A percentile compares a stretch with the other conserved stretches of the same genome.
Evolutionary conservation across 1,140 invertebrate species (phyloP).

Genomic region (Drosophila oshimai): DNA sequence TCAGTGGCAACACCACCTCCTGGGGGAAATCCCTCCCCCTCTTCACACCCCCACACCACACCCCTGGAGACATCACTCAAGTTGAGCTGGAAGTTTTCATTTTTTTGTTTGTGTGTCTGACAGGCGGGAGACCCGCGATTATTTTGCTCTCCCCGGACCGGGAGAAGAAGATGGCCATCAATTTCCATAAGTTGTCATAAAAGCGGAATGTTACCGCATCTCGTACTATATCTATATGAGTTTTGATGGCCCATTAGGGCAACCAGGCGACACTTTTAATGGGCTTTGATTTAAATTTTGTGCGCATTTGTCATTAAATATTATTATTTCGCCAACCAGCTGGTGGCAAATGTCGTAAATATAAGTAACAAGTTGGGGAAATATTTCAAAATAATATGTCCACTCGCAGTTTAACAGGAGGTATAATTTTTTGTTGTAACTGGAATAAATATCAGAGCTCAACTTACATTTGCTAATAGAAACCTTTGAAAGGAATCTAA

Average conservation of each 20-base stretch:
- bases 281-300: conserved; percentile 72
- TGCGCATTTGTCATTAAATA: conserved; percentile 72
- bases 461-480: no score
- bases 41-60: no score
- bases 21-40: neutral
- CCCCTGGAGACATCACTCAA: conserved; percentile 55
- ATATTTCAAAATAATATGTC: neutral
- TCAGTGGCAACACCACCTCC: conserved; percentile 38
- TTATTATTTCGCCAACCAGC: conserved; percentile 59
- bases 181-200: conserved; percentile 78
- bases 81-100: conserved; percentile 57
- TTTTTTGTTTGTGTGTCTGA: conserved; percentile 11
- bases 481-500: no score
- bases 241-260: conserved; percentile 53
- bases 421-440: no score
- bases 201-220: conserved; percentile 65
- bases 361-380: conserved; percentile 14
- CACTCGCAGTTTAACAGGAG: neutral
- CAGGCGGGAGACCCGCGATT: conserved; percentile 39
- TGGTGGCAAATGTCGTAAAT: conserved; percentile 37
- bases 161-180: conserved; percentile 55
- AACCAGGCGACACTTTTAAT: conserved; percentile 62
- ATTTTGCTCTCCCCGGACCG: conserved; percentile 25
- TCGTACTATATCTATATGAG: conserved; percentile 32
- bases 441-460: no score